These are phyloP conservation scores for Xenus cinereus DNA, from an alignment of 2,113 vertebrate species.

Conservation along the genomic window DNA sequence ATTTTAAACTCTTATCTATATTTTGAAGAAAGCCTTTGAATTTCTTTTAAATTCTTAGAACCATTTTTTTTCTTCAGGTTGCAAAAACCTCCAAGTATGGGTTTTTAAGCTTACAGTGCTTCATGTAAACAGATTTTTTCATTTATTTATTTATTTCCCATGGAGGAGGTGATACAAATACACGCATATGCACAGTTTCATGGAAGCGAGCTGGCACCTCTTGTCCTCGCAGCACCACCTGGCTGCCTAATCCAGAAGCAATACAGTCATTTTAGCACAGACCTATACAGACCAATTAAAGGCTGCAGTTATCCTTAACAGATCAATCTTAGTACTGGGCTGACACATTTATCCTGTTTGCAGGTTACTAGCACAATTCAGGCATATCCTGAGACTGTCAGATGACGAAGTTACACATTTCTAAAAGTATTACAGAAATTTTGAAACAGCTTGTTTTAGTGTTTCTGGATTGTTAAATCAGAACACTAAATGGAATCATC, in stretches of 20 bases:
- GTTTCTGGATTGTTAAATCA: neutral
- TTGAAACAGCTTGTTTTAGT: neutral
- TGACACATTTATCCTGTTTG: neutral
- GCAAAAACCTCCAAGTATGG: neutral
- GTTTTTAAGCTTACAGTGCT: neutral
- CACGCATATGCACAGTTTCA: rapidly evolving
- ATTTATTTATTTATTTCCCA: neutral
- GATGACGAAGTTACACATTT: neutral
- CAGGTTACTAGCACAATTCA: neutral
- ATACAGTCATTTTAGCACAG: neutral
- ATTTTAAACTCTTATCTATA: neutral
- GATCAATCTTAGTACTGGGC: neutral
- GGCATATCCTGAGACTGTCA: neutral
- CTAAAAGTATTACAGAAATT: neutral
- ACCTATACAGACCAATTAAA: neutral
- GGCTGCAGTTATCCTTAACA: neutral
- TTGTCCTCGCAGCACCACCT: neutral
- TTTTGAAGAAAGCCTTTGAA: neutral
- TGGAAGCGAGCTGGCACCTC: neutral
- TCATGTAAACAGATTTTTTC: neutral
- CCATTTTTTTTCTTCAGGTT: neutral
- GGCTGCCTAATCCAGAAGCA: neutral
- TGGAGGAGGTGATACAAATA: neutral
- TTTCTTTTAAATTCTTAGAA: neutral
- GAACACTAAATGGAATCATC: neutral